Base-by-base conservation (phyloP, 2,888 invertebrate genomes). In the Macrophya annulata region DNA sequence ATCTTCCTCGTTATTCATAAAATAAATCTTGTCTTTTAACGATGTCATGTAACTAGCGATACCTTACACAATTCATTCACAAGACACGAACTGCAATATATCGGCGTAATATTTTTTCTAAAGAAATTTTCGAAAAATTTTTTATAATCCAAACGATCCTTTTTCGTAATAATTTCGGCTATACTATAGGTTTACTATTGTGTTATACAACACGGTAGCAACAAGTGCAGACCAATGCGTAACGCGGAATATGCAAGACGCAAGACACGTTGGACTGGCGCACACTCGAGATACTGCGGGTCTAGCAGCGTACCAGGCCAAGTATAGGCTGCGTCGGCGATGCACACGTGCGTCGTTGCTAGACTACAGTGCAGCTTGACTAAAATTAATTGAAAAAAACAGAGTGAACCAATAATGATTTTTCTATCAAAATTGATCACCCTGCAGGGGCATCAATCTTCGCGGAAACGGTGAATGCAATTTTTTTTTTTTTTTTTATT, bases 321-420 rank as follows among this genome's bases (percentile, higher is more conserved):
- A 83, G 83, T 83, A 83, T 83, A 83, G 83, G 83, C 83, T 62
- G 83, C 83, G 31, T 45, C 31, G 83, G 6, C 65, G 68, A 83
- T 83, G 83, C 83, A 83, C 83, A 83, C 83, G 83, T 83, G 83
- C 83, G 68, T 83, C 68, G 65, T 31, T 15, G 25, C 31, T 37
- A 65, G 68, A 31, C 68, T 31, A 51, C 40, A 48, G n/a, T n/a
- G n/a, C 71, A 37, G 45, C 55, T 65, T 48, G 83, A 83, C 83
- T 83, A 83, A 83, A 83, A 83, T 83, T 83, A 83, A 83, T 83
- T 83, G 68, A 83, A 81, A 79, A 81, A 62, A n/a, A n/a, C 21
- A 10, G n/a, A 74, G 43, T 17, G 43, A 74, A 45, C 45, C 15
- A 10, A n/a, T n/a, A 21, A 45, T 8, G 72, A 74, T 43, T 43